These are phyloP conservation scores for Todiramphus saurophagus DNA, from an alignment of 2,113 vertebrate genomes.

Conservation along the genomic window DNA sequence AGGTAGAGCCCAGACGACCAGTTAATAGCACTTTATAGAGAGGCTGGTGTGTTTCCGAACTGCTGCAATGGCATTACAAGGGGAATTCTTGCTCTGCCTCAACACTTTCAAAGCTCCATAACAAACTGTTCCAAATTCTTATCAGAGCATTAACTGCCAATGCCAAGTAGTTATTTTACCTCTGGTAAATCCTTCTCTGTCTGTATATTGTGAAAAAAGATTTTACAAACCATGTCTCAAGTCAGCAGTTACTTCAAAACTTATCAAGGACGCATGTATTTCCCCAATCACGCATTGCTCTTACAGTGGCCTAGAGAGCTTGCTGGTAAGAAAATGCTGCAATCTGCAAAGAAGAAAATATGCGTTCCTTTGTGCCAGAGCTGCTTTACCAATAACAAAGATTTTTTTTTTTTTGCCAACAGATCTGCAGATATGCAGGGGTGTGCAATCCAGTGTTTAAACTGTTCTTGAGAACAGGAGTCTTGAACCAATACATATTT, in stretches of 20 bases:
- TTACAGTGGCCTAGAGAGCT: not conserved
- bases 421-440: not conserved
- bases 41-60: not conserved
- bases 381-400: not conserved
- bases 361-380: not conserved
- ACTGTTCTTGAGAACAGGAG: not conserved
- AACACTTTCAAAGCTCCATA: not conserved
- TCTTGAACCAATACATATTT: not conserved
- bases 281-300: not conserved
- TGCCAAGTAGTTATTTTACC: not conserved
- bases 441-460: not conserved
- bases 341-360: not conserved
- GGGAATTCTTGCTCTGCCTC: not conserved
- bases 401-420: not conserved
- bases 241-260: not conserved
- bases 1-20: not conserved
- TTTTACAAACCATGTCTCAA: not conserved
- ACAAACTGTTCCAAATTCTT: not conserved
- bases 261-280: not conserved
- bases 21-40: not conserved
- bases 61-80: not conserved
- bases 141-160: accelerated
- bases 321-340: not conserved
- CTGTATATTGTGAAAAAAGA: not conserved
- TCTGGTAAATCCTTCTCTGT: not conserved